Percentiles rank a stretch among this genome's conserved stretches.
Evolutionary conservation across 2,797 vertebrate genomes (phyloP).

Genomic region (Gephyroberyx darwinii): DNA sequence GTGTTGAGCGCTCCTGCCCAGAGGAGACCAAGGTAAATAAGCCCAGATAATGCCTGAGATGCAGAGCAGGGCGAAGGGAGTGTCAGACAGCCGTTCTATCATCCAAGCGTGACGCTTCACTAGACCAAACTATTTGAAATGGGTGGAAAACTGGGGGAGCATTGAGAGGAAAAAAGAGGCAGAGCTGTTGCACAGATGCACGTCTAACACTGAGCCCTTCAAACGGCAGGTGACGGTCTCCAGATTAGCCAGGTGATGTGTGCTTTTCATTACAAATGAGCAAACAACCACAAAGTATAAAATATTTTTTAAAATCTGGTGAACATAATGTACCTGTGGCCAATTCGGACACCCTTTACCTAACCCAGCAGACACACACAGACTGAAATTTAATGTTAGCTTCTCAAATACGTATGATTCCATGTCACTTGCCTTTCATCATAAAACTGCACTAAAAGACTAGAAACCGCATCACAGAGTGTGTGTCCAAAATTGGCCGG

Average conservation of each 20-base stretch:
- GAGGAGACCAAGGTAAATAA: conserved; percentile 51
- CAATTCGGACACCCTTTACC: no score
- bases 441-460: no score
- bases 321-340: no score
- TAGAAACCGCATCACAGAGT: no score
- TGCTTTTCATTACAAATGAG: background rate
- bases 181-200: conserved; percentile 53
- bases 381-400: no score
- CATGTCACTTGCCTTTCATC: no score
- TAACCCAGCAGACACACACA: no score
- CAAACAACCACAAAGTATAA: background rate
- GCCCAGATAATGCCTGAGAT: conserved; percentile 32
- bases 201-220: background rate
- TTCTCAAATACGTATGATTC: no score
- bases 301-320: background rate
- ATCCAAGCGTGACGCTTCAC: conserved; percentile 60
- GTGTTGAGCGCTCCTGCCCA: conserved; percentile 18
- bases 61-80: conserved; percentile 6
- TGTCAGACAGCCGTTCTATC: conserved; percentile 46
- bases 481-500: no score
- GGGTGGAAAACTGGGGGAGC: conserved; percentile 11
- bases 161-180: background rate
- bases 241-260: background rate
- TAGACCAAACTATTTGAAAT: conserved; percentile 62
- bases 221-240: background rate